phyloP scores from a whole-genome alignment of 2,888 invertebrate species.

The Brachypterus glaber region DNA sequence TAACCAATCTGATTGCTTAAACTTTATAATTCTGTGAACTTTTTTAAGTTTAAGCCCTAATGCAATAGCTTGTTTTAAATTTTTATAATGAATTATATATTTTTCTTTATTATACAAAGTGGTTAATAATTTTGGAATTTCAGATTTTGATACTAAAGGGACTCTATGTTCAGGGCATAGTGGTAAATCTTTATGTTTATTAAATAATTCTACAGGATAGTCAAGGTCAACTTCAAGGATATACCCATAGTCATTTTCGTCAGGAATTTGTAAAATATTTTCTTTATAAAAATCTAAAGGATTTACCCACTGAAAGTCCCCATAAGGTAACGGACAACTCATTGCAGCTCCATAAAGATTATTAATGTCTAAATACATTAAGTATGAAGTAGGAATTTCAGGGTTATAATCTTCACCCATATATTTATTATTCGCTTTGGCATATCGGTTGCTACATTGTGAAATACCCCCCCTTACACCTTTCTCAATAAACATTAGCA shows the following conservation, averaged over 20 bases:
- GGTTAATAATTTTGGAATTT: no score
- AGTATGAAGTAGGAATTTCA: slow-evolving; percentile 18
- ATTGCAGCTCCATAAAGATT: slow-evolving; percentile 26
- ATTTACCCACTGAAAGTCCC: slow-evolving; percentile 25
- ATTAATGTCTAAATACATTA: slow-evolving; percentile 30
- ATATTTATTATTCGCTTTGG: slow-evolving; percentile 33
- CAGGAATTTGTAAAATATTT: slow-evolving; percentile 11
- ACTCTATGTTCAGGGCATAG: slow-evolving; percentile 23
- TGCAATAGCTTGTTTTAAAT: no score
- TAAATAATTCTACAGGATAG: slow-evolving; percentile 34
- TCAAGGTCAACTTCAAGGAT: slow-evolving; percentile 38
- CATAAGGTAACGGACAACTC: slow-evolving; percentile 24
- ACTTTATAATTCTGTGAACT: no score
- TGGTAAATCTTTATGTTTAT: slow-evolving; percentile 25
- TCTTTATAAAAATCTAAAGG: no score
- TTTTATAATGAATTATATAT: no score
- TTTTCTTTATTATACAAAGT: no score
- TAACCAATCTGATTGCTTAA: no score
- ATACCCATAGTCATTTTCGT: slow-evolving; percentile 12
- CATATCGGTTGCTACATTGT: slow-evolving; percentile 25
- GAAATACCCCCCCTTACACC: slow-evolving; percentile 30
- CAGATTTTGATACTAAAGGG: no score
- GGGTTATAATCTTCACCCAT: slow-evolving; percentile 25
- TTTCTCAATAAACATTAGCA: slow-evolving; percentile 26
- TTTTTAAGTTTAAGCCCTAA: no score